Base-by-base conservation (phyloP, 2,797 vertebrate genomes). In the Delichon dasypus region DNA sequence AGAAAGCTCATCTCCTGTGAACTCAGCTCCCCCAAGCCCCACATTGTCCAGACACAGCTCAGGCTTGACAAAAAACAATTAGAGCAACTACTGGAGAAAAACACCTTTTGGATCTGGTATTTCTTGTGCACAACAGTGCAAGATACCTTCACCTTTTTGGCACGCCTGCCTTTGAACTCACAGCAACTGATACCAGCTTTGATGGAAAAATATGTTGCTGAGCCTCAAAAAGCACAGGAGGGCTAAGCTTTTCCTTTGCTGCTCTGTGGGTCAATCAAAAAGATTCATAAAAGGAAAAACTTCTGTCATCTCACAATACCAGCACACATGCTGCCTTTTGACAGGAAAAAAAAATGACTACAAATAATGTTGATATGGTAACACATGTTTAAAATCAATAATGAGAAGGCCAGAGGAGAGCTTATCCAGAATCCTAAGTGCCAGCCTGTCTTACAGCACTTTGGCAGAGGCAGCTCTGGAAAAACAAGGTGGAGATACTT, bases 351-450 rank as follows among this genome's bases (percentile, higher is more conserved):
- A 62, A 53, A 44, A 45, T 5, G 1, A 74, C 57, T 74, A 72
- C 70, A 90, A 88, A 88, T 81, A 93, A 79, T 0, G 8, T 47
- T 85, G 71, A 91, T 85, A 90, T 29, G 64, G 85, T 66, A 96
- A 93, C 74, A 88, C 50, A 53, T 26, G 60, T 61, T 93, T 85
- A 84, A 94, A 95, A 89, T 78, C 76, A 91, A 84, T 92, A 92
- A 96, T 20, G 53, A 86, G 73, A 64, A 72, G 74, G 77, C 74
- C 90, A 82, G 85, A 81, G n/a, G 19, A 81, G 40, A 90, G 53
- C 55, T 94, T 72, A 73, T 88, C 58, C 80, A 82, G 74, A 91
- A 67, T 57, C 23, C 13, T 36, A 76, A 48, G 62, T 81, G 76
- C 89, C 85, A 95, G 62, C n/a, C 60, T 80, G 66, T 78, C 55